These are phyloP conservation scores for Chauna torquata DNA, from an alignment of 2,113 vertebrate species.

Conservation along the genomic window DNA sequence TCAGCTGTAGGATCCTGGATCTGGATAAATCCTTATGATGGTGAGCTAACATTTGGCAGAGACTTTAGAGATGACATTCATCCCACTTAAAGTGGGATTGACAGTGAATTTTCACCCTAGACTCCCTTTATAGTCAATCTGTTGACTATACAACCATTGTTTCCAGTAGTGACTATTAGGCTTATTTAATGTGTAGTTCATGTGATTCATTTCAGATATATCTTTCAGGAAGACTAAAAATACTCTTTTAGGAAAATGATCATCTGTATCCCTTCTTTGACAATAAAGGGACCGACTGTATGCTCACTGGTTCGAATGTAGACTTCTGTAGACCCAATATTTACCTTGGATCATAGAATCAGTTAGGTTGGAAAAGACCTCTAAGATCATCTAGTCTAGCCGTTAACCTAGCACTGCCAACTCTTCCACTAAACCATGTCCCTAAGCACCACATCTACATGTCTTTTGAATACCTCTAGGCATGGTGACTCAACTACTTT, in stretches of 20 bases:
- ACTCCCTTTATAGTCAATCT: not conserved
- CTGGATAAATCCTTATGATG: not conserved
- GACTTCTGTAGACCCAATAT: not conserved
- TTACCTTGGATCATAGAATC: not conserved
- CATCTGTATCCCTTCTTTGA: not conserved
- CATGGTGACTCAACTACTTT: too few species aligned
- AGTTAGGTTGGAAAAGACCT: too few species aligned
- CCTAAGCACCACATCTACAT: too few species aligned
- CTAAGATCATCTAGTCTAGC: too few species aligned
- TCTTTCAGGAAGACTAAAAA: not conserved
- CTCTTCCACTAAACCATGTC: too few species aligned
- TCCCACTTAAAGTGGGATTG: not conserved
- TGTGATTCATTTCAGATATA: not conserved
- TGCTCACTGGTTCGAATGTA: not conserved
- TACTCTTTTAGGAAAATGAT: not conserved
- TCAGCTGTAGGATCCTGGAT: not conserved
- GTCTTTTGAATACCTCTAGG: too few species aligned
- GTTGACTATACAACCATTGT: not conserved
- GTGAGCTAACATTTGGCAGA: not conserved
- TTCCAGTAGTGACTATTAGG: not conserved
- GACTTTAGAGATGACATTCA: not conserved
- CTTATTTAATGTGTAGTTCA: not conserved
- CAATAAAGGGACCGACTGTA: too few species aligned
- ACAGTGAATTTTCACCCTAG: not conserved
- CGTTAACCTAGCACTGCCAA: too few species aligned